phyloP scores from a whole-genome alignment of 2,113 vertebrate genomes.

The Silurus glanis region DNA sequence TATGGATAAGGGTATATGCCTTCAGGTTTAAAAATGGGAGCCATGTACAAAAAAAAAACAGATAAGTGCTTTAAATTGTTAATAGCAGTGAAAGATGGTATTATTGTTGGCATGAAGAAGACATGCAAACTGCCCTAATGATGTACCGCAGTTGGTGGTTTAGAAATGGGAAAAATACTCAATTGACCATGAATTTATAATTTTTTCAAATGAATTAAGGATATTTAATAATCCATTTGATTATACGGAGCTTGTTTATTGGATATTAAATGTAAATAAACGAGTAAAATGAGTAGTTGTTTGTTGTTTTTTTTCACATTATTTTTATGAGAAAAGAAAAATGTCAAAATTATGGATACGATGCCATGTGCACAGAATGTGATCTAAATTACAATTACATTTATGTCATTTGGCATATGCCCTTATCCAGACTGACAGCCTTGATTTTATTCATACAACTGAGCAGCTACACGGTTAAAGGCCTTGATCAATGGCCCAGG shows the following conservation, averaged over 20 bases:
- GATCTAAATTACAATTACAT: not conserved
- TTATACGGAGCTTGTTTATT: not conserved
- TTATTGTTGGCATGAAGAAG: not conserved
- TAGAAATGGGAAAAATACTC: not conserved
- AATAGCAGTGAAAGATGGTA: not conserved
- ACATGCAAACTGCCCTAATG: not conserved
- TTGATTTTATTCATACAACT: no score
- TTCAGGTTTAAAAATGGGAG: not conserved
- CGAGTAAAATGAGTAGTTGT: not conserved
- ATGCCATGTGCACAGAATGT: not conserved
- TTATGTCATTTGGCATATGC: no score
- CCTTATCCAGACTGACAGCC: no score
- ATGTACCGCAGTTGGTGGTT: not conserved
- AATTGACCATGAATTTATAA: not conserved
- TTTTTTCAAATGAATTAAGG: not conserved
- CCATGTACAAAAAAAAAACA: not conserved
- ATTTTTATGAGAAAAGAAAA: not conserved
- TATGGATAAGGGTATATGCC: not conserved
- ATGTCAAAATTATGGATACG: not conserved
- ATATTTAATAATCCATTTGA: not conserved
- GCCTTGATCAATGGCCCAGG: no score
- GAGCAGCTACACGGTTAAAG: no score
- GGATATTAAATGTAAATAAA: not conserved
- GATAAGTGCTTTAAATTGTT: not conserved
- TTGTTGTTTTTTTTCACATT: not conserved